Conservation (phyloP, 1,140 invertebrate genomes). For the Diprion similis region DNA sequence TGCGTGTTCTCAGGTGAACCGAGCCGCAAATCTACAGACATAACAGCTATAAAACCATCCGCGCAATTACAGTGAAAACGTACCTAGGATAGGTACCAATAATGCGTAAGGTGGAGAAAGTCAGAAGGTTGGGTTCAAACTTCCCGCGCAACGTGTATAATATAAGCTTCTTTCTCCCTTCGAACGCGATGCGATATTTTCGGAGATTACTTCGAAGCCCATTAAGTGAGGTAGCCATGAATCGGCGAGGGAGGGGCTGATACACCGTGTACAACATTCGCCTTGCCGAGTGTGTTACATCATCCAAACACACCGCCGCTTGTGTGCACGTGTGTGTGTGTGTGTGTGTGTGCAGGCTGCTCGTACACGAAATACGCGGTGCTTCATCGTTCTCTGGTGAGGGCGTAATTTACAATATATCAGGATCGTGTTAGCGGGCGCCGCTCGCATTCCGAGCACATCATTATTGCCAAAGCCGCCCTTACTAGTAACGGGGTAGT, state of each 20-base stretch:
- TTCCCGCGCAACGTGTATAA: too few relatives aligned
- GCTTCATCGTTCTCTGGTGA: background rate
- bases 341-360: background rate
- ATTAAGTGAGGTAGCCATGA: background rate
- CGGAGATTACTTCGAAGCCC: constrained; percentile 1
- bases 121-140: background rate
- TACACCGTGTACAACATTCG: background rate
- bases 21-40: too few relatives aligned
- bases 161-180: too few relatives aligned
- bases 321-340: too few relatives aligned
- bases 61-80: background rate
- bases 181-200: background rate
- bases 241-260: background rate
- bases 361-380: background rate
- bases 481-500: background rate
- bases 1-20: too few relatives aligned
- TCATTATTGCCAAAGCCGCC: constrained; percentile 13
- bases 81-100: background rate
- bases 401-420: constrained; percentile 14
- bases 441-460: constrained; percentile 14
- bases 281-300: background rate
- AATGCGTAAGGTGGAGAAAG: background rate
- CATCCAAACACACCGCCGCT: too few relatives aligned
- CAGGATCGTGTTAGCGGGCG: constrained; percentile 12
- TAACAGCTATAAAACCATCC: too few relatives aligned